Base-by-base conservation (phyloP, 2,888 invertebrate species). In the Chrysotoxum bicinctum region DNA sequence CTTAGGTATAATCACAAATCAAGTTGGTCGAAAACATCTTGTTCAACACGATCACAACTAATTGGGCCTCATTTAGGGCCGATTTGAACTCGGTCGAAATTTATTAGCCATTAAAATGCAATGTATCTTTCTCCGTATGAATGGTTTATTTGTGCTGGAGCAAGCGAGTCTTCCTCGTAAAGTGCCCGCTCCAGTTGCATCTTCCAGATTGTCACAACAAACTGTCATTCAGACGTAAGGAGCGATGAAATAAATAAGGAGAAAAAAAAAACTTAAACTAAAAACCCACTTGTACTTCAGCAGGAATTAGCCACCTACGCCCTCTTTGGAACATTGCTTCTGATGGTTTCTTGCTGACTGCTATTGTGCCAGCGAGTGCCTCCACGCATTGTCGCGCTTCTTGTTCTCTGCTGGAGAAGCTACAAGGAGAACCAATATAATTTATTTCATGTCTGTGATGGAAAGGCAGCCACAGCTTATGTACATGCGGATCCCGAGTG, bases 201-300 rank as follows among this genome's bases (percentile, higher is more conserved):
- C 69, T 78, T 45, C 69, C 70, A 79, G 66, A 79, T 66, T 79
- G 84, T 79, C 84, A 84, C 69, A 75, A 43, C 74, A 84, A 66
- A 80, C 75, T 72, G 84, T 80, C 80, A 80, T 80, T 72, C 48
- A 79, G 58, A 37, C 7, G 75, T 54, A 40, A 43, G 6, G 26
- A 66, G 50, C 70, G 45, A 66, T 74, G 73, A 74, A 84, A 72
- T 43, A 75, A 54, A 83, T 69, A 50, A 50, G 23, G n/a, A 50
- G 30, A 7, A 14, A 64, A 45, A 64, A 26, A 45, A 30, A 30
- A 64, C 2, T 45, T 56, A 84, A 84, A 70, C 12, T 35, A 30
- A 60, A 76, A 77, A 60, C 82, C 77, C 66, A 76, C 72, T 77
- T 76, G 76, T 64, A 64, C 48, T 69, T 56, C 26, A 66, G 40